Evolutionary conservation across 2,797 vertebrate genomes (phyloP).

Genomic region (Austrolebias charrua): DNA sequence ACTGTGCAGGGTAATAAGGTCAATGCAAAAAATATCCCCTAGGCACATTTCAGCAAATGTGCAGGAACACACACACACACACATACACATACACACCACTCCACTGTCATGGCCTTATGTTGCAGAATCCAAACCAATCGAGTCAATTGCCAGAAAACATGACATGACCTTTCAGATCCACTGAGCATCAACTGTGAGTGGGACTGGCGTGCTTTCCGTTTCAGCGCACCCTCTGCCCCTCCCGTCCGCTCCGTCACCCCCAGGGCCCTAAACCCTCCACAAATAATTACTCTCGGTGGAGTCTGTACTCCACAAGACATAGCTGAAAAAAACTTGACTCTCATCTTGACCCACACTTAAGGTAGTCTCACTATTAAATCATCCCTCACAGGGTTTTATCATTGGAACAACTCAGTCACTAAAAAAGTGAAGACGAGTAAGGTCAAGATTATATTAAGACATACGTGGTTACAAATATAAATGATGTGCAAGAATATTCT

Average conservation of each 20-base stretch:
- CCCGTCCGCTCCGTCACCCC: constrained; percentile 74
- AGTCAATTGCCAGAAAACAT: constrained; percentile 98
- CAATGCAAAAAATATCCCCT: constrained; percentile 92
- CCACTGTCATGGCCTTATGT: constrained; percentile 85
- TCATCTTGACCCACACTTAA: constrained; percentile 84
- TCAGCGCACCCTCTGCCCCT: constrained; percentile 86
- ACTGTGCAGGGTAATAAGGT: constrained; percentile 94
- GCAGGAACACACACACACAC: constrained; percentile 67
- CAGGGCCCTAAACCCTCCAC: constrained; percentile 89
- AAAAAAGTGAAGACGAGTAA: constrained; percentile 52
- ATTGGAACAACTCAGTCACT: constrained; percentile 61
- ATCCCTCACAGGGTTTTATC: constrained; percentile 60
- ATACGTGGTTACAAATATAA: constrained; percentile 24
- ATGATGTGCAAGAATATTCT: not conserved
- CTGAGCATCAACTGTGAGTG: constrained; percentile 90
- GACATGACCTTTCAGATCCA: constrained; percentile 98
- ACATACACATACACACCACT: constrained; percentile 49
- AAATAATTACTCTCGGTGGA: constrained; percentile 92
- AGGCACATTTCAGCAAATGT: constrained; percentile 91
- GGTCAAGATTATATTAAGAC: constrained; percentile 53
- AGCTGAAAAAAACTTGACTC: constrained; percentile 82
- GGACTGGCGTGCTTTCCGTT: constrained; percentile 91
- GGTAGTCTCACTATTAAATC: constrained; percentile 68
- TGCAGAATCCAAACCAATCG: constrained; percentile 93
- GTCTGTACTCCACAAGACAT: constrained; percentile 86